phyloP scores from a whole-genome alignment of 2,888 invertebrate genomes.

The Epinotia bilunana region DNA sequence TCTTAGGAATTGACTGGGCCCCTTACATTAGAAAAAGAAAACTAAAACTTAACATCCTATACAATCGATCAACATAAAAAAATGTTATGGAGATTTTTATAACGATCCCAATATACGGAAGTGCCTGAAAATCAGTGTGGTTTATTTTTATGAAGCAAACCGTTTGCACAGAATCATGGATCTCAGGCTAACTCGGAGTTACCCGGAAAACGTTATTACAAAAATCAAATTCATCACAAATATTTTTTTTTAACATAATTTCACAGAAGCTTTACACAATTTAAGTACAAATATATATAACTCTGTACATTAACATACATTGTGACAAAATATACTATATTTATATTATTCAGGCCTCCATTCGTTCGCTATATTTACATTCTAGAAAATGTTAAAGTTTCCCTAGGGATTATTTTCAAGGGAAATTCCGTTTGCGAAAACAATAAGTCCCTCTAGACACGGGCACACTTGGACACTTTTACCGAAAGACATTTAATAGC shows the following conservation, averaged over 20 bases:
- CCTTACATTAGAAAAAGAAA: slow-evolving; percentile 69
- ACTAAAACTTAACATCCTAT: slow-evolving; percentile 77
- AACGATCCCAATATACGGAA: slow-evolving; percentile 58
- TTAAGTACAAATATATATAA: slow-evolving; percentile 70
- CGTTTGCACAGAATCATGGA: slow-evolving; percentile 28
- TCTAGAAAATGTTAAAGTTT: slow-evolving; percentile 48
- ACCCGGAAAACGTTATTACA: slow-evolving; percentile 55
- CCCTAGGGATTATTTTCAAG: slow-evolving; percentile 11
- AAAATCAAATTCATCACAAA: slow-evolving; percentile 66
- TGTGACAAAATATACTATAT: slow-evolving; percentile 76
- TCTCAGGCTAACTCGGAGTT: slow-evolving; percentile 18
- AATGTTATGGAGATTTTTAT: slow-evolving; percentile 61
- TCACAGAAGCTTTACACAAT: slow-evolving; percentile 67
- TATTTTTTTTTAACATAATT: slow-evolving; percentile 72
- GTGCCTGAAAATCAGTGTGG: slow-evolving; percentile 56
- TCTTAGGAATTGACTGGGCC: slow-evolving; percentile 77
- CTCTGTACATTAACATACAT: slow-evolving; percentile 67
- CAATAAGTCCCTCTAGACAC: slow-evolving; percentile 2
- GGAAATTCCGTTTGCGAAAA: slow-evolving; percentile 36
- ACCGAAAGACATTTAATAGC: slow-evolving; percentile 31
- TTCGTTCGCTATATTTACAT: slow-evolving; percentile 79
- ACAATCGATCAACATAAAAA: slow-evolving; percentile 71
- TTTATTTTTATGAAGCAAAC: slow-evolving; percentile 3
- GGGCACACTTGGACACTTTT: slow-evolving; percentile 16
- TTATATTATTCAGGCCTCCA: slow-evolving; percentile 75